Evolutionary conservation across 2,797 vertebrate species (phyloP).

Genomic region (Florisuga fusca): DNA sequence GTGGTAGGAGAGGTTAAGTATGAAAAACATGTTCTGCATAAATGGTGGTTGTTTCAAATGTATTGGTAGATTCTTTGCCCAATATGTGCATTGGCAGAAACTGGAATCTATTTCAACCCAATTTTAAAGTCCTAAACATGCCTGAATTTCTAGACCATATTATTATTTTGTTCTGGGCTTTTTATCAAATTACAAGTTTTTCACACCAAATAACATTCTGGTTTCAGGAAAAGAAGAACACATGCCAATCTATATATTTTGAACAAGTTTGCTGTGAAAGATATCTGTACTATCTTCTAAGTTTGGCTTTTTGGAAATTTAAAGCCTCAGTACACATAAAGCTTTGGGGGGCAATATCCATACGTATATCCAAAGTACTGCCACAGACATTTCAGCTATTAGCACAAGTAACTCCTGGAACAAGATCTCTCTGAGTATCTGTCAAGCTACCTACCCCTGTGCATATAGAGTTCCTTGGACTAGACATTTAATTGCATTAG

Average conservation of each 20-base stretch:
- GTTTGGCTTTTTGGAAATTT: background rate
- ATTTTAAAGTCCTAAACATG: background rate
- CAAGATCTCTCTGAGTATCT: background rate
- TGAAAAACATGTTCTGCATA: background rate
- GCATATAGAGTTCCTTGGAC: background rate
- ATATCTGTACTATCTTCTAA: background rate
- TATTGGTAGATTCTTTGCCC: background rate
- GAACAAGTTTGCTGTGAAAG: background rate
- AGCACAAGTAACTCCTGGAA: background rate
- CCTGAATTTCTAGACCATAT: background rate
- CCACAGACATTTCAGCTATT: background rate
- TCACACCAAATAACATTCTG: background rate
- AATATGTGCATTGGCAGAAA: background rate
- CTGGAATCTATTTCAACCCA: background rate
- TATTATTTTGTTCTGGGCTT: background rate
- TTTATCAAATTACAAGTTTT: background rate
- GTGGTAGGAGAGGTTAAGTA: background rate
- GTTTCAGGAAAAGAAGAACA: background rate
- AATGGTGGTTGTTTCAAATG: background rate
- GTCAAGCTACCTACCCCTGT: background rate
- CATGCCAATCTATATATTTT: background rate
- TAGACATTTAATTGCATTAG: constrained; percentile 44
- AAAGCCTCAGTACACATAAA: background rate
- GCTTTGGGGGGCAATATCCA: background rate
- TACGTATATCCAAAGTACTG: background rate